Evolutionary conservation across 2,797 vertebrate species (phyloP), one percentile per base, ranked within the genome.

Genomic region (Enteromius paludinosus): DNA sequence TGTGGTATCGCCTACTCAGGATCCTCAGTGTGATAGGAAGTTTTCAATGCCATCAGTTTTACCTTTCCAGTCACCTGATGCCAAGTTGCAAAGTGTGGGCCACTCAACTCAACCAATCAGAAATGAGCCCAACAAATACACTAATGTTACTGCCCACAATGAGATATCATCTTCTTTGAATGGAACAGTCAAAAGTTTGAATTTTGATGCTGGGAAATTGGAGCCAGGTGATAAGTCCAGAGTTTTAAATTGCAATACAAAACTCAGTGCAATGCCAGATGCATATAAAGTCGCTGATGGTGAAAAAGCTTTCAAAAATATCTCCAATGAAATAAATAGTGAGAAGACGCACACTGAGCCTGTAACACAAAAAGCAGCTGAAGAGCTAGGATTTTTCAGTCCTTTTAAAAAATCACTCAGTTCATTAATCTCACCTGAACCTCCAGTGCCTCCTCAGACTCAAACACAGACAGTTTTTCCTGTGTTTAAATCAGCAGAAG

Each of bases 351-450:
- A 87, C 74, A 84, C 62, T 28, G 87, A 20, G 33, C 33, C 73
- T 0, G 23, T 20, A 52, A 75, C 64, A 17, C 87, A 88, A 85
- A 85, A 89, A 71, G 86, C 82, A 68, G 52, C 88, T 65, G 70
- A 88, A 84, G 92, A 89, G 79, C 85, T 86, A 76, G 88, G 93
- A 86, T 96, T 98, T 84, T 96, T 98, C 83, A 95, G 91, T 71
- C 96, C 97, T 5, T 94, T 98, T 18, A 97, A 93, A 82, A 98
- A 96, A 86, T 97, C 97, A 23, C 90, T 97, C 73, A 97, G 94
- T 91, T 96, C 96, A 8, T 83, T 98, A 68, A 94, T 98, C 52
- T 89, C 94, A 86, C 90, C 93, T 87, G 88, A 93, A 81, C 73
- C 86, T 2, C 91, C 92, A 10, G 38, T 93, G 86, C 91, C 86